Conservation (phyloP, 2,888 invertebrate genomes). For the Melieria crassipennis region DNA sequence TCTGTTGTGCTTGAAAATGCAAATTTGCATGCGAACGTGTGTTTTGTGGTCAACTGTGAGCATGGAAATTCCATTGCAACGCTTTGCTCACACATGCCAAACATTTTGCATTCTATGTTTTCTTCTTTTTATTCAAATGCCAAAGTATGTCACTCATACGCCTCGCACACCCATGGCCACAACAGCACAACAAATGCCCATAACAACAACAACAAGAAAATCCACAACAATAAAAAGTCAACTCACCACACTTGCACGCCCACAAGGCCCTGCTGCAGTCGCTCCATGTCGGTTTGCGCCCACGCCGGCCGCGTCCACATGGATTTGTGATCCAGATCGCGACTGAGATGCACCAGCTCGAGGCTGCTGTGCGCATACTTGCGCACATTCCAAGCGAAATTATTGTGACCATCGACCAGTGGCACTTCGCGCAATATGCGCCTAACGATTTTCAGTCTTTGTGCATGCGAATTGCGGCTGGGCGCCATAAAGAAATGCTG, state of each 20-base stretch:
- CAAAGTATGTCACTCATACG: not conserved
- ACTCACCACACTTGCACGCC: conserved; percentile 88
- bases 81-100: not conserved
- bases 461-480: conserved; percentile 65
- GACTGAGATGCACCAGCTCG: conserved; percentile 61
- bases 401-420: conserved; percentile 79
- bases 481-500: conserved; percentile 64
- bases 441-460: conserved; percentile 64
- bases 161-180: not conserved
- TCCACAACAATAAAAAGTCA: not conserved
- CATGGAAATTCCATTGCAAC: not conserved
- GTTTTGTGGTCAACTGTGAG: too few relatives aligned
- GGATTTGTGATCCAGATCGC: conserved; percentile 67
- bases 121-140: too few relatives aligned
- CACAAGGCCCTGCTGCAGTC: conserved; percentile 82
- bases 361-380: conserved; percentile 88
- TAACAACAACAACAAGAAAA: not conserved
- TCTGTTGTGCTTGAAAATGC: too few relatives aligned
- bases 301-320: conserved; percentile 88
- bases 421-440: conserved; percentile 64
- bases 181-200: not conserved
- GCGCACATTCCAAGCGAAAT: conserved; percentile 88
- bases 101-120: not conserved
- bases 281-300: conserved; percentile 93
- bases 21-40: conserved; percentile 34